phyloP scores from a whole-genome alignment of 2,888 invertebrate genomes.

The Eilema caniola region DNA sequence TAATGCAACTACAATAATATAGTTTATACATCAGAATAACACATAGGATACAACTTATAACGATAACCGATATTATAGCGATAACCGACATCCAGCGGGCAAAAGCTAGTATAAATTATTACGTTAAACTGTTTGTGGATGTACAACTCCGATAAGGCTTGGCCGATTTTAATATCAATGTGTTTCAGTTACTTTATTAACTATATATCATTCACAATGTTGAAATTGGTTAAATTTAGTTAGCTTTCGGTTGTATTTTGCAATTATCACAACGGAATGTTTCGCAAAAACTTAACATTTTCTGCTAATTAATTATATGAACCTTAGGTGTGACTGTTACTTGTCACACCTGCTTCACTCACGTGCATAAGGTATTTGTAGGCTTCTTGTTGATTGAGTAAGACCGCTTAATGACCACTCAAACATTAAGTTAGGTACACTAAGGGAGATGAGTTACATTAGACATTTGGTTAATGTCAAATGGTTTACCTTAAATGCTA shows the following conservation, averaged over 20 bases:
- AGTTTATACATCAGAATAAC: no score
- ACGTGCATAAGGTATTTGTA: neutral
- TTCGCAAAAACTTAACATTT: conserved; percentile 14
- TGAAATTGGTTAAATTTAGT: neutral
- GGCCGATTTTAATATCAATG: no score
- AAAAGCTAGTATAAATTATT: no score
- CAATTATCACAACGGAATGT: conserved; percentile 30
- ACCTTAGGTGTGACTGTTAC: neutral
- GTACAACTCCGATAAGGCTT: no score
- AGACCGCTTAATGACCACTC: neutral
- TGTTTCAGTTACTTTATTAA: no score
- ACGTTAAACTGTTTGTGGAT: no score
- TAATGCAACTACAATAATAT: no score
- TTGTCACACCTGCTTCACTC: no score
- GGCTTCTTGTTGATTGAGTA: neutral
- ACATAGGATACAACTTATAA: no score
- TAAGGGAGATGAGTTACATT: conserved; percentile 34
- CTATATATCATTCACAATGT: no score
- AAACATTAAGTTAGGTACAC: conserved; percentile 5
- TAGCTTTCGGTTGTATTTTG: conserved; percentile 33
- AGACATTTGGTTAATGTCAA: conserved; percentile 46
- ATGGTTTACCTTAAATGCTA: conserved; percentile 65
- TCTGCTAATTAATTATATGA: conserved; percentile 5
- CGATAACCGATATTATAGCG: no score
- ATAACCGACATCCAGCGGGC: no score